Base-by-base conservation (phyloP, 2,113 vertebrate species). In the Apus apus region DNA sequence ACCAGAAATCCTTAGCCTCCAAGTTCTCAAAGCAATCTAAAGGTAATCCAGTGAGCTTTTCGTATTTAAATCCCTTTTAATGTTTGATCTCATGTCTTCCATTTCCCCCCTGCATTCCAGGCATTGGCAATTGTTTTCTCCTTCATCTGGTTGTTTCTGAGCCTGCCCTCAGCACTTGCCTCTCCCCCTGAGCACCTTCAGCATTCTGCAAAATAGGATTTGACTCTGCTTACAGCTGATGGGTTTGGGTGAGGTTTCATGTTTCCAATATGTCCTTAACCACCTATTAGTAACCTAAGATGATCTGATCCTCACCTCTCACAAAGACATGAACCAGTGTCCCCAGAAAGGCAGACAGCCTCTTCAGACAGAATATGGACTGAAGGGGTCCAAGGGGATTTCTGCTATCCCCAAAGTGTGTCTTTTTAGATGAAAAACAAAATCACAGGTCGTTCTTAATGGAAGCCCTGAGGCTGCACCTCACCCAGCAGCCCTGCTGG, bases 71-170 rank as follows among this genome's bases (percentile, higher is more conserved):
- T 38, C 14, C 15, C 16, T 45, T 5, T 26, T 32, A 14, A 32
- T n/a, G 6, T 45, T 27, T 51, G 51, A 15, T 9, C 19, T 58
- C 6, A 0, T 12, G 11, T 15, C 25, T 53, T 48, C 29, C 9
- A 2, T 36, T 91, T 58, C 26, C n/a, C n/a, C 20, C 17, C 32
- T 8, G 3, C 23, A 56, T 36, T n/a, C 18, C 0, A 2, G 57
- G 25, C 5, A 3, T 1, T 43, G 22, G 2, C 9, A 19, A 5
- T 18, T 7, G 7, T 5, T 5, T 36, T 15, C 43, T 45, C 15
- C 58, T 66, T 34, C 54, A 10, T 5, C 29, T 57, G 43, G 6
- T 18, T 16, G 25, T 0, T 62, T 38, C 32, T 7, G 26, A 16
- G 4, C 19, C 43, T 6, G 18, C 17, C 23, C 74, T 36, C 58